Percentiles rank a stretch among this genome's conserved stretches.
Evolutionary conservation across 2,888 invertebrate genomes (phyloP).

Genomic region (Erannis defoliaria): DNA sequence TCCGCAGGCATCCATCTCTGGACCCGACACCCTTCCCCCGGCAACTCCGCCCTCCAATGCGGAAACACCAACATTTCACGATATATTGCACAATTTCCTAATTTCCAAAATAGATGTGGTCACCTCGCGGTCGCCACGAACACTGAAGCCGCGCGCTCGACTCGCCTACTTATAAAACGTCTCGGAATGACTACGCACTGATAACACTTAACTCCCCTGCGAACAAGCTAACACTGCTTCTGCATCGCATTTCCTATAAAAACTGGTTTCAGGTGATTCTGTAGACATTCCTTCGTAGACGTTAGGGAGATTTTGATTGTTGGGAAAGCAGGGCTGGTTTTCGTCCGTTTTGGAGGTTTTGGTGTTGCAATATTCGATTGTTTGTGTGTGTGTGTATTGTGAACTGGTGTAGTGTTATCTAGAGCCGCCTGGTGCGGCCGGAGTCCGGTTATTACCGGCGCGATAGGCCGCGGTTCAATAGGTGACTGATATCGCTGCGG

Average conservation of each 20-base stretch:
- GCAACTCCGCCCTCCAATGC: slow-evolving; percentile 73
- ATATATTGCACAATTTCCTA: slow-evolving; percentile 43
- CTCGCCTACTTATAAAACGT: slow-evolving; percentile 81
- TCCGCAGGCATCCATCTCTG: slow-evolving; percentile 79
- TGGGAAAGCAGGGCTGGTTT: not conserved
- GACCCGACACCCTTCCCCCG: slow-evolving; percentile 70
- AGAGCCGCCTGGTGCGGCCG: slow-evolving; percentile 81
- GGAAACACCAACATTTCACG: slow-evolving; percentile 80
- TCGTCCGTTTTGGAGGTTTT: slow-evolving; percentile 11
- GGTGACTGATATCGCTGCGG: slow-evolving; percentile 81
- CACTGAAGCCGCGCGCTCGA: slow-evolving; percentile 71
- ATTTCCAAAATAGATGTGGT: slow-evolving; percentile 56
- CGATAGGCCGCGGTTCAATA: slow-evolving; percentile 87
- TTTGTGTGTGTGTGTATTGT: slow-evolving; percentile 39
- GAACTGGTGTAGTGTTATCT: slow-evolving; percentile 66
- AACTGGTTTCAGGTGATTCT: slow-evolving; percentile 15
- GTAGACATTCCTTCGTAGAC: not conserved
- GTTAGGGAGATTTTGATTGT: not conserved
- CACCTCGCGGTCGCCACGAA: slow-evolving; percentile 71
- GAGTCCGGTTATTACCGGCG: slow-evolving; percentile 86
- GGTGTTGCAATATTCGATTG: slow-evolving; percentile 31
- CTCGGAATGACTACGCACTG: slow-evolving; percentile 75
- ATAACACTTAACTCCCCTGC: slow-evolving; percentile 79
- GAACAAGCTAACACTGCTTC: slow-evolving; percentile 58
- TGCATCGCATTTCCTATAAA: slow-evolving; percentile 40